A percentile compares a stretch with the other conserved stretches of the same genome.
Conservation (phyloP, 2,888 invertebrate genomes). For the Laspeyria flexula region DNA sequence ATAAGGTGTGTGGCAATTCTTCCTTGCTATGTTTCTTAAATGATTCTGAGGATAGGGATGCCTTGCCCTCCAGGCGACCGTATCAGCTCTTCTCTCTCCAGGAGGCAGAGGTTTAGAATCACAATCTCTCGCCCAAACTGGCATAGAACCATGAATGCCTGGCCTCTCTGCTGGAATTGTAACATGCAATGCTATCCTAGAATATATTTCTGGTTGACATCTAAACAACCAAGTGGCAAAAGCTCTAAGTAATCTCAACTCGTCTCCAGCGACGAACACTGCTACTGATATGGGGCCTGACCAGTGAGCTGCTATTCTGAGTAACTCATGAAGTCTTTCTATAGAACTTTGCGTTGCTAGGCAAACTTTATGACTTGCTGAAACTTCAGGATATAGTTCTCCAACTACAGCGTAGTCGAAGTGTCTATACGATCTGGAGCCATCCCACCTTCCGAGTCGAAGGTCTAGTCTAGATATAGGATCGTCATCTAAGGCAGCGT, state of each 20-base stretch:
- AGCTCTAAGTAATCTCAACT: conserved; percentile 89
- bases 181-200: conserved; percentile 91
- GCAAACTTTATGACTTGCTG: conserved; percentile 87
- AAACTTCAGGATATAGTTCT: conserved; percentile 87
- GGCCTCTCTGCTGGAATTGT: conserved; percentile 88
- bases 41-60: conserved; percentile 96
- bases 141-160: conserved; percentile 88
- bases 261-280: conserved; percentile 92
- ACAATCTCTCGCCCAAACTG: conserved; percentile 87
- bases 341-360: conserved; percentile 95
- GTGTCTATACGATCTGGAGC: conserved; percentile 88
- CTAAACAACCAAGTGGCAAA: conserved; percentile 91
- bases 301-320: conserved; percentile 93
- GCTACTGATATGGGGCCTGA: conserved; percentile 94
- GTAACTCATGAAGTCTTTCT: conserved; percentile 91
- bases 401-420: conserved; percentile 91
- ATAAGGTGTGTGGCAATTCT: conserved; percentile 92
- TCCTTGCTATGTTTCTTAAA: conserved; percentile 93
- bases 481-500: conserved; percentile 65
- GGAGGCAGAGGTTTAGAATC: conserved; percentile 89
- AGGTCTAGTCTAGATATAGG: conserved; percentile 87
- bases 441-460: conserved; percentile 91
- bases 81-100: conserved; percentile 86
- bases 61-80: conserved; percentile 90
- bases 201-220: conserved; percentile 90